Evolutionary conservation across 2,113 vertebrate genomes (phyloP).

Genomic region (Salminus brasiliensis): DNA sequence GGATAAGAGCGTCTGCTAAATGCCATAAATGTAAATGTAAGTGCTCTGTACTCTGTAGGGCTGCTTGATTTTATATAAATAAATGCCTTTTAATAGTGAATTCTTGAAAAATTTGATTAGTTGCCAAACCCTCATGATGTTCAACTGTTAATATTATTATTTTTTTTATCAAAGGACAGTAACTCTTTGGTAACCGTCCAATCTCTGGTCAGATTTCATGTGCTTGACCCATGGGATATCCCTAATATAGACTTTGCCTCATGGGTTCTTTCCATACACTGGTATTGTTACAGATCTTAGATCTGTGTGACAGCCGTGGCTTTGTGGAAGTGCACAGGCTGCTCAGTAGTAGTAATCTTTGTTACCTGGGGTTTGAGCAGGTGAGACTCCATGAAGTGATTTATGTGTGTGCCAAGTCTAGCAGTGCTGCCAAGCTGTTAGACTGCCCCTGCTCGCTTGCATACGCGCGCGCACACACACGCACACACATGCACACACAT

Average conservation of each 20-base stretch:
- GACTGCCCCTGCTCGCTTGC: neutral
- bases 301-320: neutral
- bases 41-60: too few relatives aligned
- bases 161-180: too few relatives aligned
- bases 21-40: too few relatives aligned
- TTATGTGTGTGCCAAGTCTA: conserved; percentile 33
- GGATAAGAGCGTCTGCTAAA: too few relatives aligned
- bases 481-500: neutral
- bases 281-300: neutral
- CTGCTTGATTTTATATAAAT: too few relatives aligned
- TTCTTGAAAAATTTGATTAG: too few relatives aligned
- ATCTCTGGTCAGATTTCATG: neutral
- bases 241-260: neutral
- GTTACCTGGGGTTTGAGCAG: conserved; percentile 26
- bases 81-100: too few relatives aligned
- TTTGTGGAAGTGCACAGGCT: conserved; percentile 17
- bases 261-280: neutral
- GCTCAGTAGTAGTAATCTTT: conserved; percentile 17
- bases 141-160: too few relatives aligned
- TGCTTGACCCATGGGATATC: neutral
- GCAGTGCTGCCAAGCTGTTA: conserved; percentile 18
- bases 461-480: neutral
- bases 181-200: too few relatives aligned
- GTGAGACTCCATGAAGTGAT: conserved; percentile 3
- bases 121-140: too few relatives aligned